These are phyloP conservation scores for Drosophila prolongata DNA, from an alignment of 2,888 invertebrate genomes.

Conservation along the genomic window DNA sequence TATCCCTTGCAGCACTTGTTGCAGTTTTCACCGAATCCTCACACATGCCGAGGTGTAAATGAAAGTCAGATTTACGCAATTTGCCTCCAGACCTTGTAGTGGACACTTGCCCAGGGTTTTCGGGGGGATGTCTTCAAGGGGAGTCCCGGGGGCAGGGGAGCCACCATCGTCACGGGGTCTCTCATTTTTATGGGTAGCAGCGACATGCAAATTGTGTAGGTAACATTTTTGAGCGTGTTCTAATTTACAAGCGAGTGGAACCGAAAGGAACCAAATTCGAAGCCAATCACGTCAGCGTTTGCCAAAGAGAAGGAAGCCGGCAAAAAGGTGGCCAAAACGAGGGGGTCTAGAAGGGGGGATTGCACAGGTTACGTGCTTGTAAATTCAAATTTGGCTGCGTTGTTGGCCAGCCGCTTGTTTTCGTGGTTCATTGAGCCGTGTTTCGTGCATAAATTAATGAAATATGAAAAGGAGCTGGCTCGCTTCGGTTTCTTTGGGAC, in stretches of 20 bases:
- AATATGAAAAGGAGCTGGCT: constrained; percentile 78
- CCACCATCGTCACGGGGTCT: constrained; percentile 29
- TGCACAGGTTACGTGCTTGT: constrained; percentile 78
- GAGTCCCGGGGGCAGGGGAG: constrained; percentile 26
- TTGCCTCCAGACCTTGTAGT: constrained; percentile 30
- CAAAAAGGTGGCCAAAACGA: background rate
- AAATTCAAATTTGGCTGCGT: constrained; percentile 73
- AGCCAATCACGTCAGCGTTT: constrained; percentile 73
- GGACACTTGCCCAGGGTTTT: constrained; percentile 53
- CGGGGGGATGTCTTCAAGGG: constrained; percentile 5
- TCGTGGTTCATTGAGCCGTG: constrained; percentile 75
- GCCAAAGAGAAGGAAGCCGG: constrained; percentile 28
- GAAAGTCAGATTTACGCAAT: constrained; percentile 73
- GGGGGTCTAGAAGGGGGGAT: constrained; percentile 2
- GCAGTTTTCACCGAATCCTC: constrained; percentile 2
- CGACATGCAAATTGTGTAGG: constrained; percentile 73
- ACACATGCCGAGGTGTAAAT: constrained; percentile 65
- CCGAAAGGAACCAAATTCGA: constrained; percentile 67
- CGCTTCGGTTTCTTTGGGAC: constrained; percentile 68
- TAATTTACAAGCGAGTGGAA: constrained; percentile 75
- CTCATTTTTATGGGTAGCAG: constrained; percentile 44
- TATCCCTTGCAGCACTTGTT: constrained; percentile 56
- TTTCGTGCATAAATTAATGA: constrained; percentile 83
- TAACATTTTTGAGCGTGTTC: constrained; percentile 68
- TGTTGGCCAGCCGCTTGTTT: constrained; percentile 55